A percentile compares a stretch with the other conserved stretches of the same genome.
phyloP scores from a whole-genome alignment of 1,140 invertebrate species.

The Periplaneta americana region DNA sequence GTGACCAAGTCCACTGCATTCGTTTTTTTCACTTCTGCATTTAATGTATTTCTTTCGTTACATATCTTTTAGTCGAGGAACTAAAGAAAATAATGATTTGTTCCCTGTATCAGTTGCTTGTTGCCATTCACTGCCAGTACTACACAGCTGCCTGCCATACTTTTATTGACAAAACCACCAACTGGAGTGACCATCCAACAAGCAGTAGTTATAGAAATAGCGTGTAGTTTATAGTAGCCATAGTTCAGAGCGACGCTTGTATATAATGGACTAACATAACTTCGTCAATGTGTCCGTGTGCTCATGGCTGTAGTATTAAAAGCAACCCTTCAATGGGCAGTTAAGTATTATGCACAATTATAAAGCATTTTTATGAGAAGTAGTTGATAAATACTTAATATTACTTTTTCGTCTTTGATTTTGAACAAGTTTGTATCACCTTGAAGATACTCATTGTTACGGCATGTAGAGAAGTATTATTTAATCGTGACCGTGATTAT shows the following conservation, averaged over 20 bases:
- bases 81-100: background rate
- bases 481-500: background rate
- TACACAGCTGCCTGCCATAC: slow-evolving; percentile 2
- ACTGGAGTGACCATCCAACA: background rate
- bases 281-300: background rate
- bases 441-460: background rate
- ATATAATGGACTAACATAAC: no score
- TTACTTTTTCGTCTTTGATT: background rate
- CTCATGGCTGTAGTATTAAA: background rate
- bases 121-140: slow-evolving; percentile 6
- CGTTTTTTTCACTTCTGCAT: background rate
- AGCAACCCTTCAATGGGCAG: background rate
- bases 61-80: background rate
- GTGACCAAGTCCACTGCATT: background rate
- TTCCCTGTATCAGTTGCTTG: background rate
- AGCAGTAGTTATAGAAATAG: background rate
- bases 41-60: background rate
- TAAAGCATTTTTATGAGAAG: background rate
- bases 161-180: background rate
- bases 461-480: background rate
- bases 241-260: background rate
- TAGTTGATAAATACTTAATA: no score
- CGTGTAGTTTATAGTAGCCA: background rate
- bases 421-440: no score
- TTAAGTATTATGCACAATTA: background rate